Base-by-base conservation (phyloP, 2,888 invertebrate genomes). In the Polietes domitor region DNA sequence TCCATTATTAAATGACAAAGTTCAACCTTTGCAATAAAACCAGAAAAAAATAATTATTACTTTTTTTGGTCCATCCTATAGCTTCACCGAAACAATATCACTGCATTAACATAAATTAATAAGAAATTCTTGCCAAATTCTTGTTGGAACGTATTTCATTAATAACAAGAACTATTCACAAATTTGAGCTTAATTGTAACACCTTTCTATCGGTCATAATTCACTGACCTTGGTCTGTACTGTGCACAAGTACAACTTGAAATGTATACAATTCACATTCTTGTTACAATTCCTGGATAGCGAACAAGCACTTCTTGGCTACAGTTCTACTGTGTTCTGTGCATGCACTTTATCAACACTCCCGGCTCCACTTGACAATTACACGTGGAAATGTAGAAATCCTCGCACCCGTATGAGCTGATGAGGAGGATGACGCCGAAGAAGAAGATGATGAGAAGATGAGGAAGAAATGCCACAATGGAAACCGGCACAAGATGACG, bases 321-420 rank as follows among this genome's bases (percentile, higher is more conserved):
- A 24, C 43, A 68, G 43, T 68, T 68, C 41, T 43, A 43, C 17
- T 28, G 28, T 28, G 55, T 72, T 70, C 61, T n/a, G 28, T 26
- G 28, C 28, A 61, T 61, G 61, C 17, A 61, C 68, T 68, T 68
- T 68, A 68, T 68, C 68, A 68, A 68, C 68, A 68, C 65, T 78
- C 74, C 19, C 43, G 63, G 55, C 41, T 80, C 71, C 71, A 77
- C 84, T 84, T 81, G 73, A 81, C 47, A 81, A 32, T 76, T 75
- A 58, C 72, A 80, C 75, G 63, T 71, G 65, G 32, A 80, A 78
- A 58, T 80, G 37, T 73, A 68, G 50, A 26, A 65, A 72, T 41
- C 68, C 43, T 43, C 19, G 17, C 28, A 80, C 28, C 47, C 12
- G 9, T 61, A 77, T 50, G 19, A 68, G 12, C 41, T 61, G 55